Evolutionary conservation across 2,113 vertebrate genomes (phyloP).

Genomic region (Stigmatopora argus): DNA sequence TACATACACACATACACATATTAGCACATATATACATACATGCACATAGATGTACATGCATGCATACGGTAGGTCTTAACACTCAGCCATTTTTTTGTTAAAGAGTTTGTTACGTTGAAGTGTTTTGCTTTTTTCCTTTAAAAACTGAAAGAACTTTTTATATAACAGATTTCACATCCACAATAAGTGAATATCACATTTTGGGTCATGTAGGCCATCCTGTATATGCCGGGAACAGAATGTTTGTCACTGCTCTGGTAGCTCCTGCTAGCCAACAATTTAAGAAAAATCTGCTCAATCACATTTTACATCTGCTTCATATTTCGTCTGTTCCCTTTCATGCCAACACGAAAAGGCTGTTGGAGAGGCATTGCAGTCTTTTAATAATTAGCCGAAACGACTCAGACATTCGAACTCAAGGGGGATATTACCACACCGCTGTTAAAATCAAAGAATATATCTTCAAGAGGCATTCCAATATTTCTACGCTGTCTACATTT

Average conservation of each 20-base stretch:
- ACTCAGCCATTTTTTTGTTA: no score
- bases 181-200: not conserved
- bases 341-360: not conserved
- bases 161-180: no score
- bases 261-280: slow-evolving; percentile 16
- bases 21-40: no score
- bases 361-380: not conserved
- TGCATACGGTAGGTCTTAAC: no score
- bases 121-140: no score
- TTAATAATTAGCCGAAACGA: slow-evolving; percentile 10
- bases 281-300: slow-evolving; percentile 28
- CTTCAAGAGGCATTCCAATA: not conserved
- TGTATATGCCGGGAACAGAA: slow-evolving; percentile 8
- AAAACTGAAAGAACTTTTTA: no score
- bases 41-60: no score
- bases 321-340: slow-evolving; percentile 1
- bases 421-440: not conserved
- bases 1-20: no score
- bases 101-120: no score
- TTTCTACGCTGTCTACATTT: not conserved
- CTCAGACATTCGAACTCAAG: slow-evolving; percentile 17
- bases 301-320: slow-evolving; percentile 22
- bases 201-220: no score
- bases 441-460: not conserved
- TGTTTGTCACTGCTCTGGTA: slow-evolving; percentile 10